Conservation (phyloP, 1,140 invertebrate species). For the Orchesella cincta region DNA sequence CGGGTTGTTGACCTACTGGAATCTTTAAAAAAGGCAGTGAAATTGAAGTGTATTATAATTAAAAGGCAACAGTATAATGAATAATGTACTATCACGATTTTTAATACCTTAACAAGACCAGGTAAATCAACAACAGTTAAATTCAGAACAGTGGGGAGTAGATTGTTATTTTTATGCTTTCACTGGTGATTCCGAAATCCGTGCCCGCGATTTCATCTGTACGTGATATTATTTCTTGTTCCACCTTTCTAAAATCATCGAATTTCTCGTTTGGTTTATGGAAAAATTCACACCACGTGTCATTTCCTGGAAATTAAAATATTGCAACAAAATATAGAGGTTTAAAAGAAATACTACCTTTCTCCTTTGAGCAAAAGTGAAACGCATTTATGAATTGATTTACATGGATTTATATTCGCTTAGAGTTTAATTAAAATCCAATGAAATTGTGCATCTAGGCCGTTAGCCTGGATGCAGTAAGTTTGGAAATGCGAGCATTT, state of each 20-base stretch:
- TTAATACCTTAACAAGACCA: slow-evolving; percentile 33
- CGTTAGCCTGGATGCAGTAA: no score
- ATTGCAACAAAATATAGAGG: background rate
- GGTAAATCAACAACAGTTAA: slow-evolving; percentile 39
- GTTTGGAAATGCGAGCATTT: background rate
- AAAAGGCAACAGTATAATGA: background rate
- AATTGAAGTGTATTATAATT: background rate
- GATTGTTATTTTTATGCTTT: slow-evolving; percentile 9
- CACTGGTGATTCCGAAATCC: background rate
- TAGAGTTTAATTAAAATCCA: no score
- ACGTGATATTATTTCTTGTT: background rate
- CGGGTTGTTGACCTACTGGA: slow-evolving; percentile 56
- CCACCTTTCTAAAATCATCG: background rate
- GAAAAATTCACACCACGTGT: background rate
- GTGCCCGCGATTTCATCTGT: background rate
- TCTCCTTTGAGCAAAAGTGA: no score
- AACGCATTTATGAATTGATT: no score
- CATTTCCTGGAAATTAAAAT: background rate
- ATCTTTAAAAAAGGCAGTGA: slow-evolving; percentile 50
- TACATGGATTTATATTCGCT: no score
- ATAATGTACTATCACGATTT: background rate
- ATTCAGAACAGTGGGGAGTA: slow-evolving; percentile 17
- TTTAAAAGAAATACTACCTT: no score
- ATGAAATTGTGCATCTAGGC: no score
- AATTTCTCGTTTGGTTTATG: background rate